Conservation (phyloP, 2,888 invertebrate species). For the Polydrusus pterygomalis region DNA sequence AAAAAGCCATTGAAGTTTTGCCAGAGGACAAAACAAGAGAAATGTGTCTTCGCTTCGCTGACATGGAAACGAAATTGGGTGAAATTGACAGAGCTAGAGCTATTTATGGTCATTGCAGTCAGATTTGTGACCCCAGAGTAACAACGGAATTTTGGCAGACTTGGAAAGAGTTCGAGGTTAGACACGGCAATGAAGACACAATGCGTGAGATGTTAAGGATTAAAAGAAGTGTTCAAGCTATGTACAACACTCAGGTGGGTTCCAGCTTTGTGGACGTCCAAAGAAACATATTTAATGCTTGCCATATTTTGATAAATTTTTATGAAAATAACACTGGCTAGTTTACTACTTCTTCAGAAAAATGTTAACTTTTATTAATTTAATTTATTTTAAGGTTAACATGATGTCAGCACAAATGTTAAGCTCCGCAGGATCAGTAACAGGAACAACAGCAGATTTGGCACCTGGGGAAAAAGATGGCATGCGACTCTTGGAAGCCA, state of each 20-base stretch:
- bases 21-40: conserved; percentile 93
- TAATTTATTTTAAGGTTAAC: conserved; percentile 77
- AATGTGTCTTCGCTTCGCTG: conserved; percentile 97
- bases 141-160: conserved; percentile 97
- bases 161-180: conserved; percentile 99
- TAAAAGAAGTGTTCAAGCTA: conserved; percentile 97
- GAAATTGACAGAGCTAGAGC: conserved; percentile 98
- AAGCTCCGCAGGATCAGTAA: conserved; percentile 81
- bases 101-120: conserved; percentile 98
- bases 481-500: conserved; percentile 91
- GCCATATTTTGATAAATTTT: too few species aligned
- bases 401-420: conserved; percentile 99
- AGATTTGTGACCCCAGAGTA: conserved; percentile 98
- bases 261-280: too few species aligned
- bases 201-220: conserved; percentile 99
- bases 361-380: neutral
- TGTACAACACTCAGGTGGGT: conserved; percentile 91
- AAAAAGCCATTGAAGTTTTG: conserved; percentile 96
- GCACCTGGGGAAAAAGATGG: conserved; percentile 88
- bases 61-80: conserved; percentile 98
- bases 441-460: conserved; percentile 82
- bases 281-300: too few species aligned
- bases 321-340: too few species aligned
- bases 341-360: neutral
- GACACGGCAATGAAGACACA: conserved; percentile 99